These are phyloP conservation scores for Gibbula magus DNA, from an alignment of 2,888 invertebrate species.

Conservation along the genomic window DNA sequence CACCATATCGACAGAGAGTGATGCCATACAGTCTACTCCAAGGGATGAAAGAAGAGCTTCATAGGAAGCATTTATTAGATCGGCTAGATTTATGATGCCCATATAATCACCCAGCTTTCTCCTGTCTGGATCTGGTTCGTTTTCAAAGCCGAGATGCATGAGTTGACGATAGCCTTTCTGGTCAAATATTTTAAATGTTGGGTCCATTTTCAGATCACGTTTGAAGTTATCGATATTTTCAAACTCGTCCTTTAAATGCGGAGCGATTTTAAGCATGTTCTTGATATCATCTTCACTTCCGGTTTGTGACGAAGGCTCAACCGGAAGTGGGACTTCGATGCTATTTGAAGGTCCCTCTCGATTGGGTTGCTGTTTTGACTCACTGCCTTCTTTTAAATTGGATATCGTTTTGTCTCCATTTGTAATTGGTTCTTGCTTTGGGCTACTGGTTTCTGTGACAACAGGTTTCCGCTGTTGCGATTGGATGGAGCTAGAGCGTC, in stretches of 20 bases:
- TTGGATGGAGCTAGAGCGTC: neutral
- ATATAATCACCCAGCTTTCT: neutral
- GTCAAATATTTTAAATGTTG: neutral
- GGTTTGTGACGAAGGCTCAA: too few relatives aligned
- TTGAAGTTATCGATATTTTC: neutral
- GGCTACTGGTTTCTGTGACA: neutral
- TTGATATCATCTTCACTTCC: neutral
- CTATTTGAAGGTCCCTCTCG: neutral
- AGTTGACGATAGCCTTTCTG: neutral
- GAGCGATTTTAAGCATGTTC: neutral
- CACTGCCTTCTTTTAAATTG: neutral
- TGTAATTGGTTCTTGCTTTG: neutral
- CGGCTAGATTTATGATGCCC: neutral
- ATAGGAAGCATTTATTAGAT: neutral
- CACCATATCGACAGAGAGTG: too few relatives aligned
- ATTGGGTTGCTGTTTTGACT: neutral
- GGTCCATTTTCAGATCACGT: neutral
- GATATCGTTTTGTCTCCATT: neutral
- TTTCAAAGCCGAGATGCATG: neutral
- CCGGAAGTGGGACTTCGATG: too few relatives aligned
- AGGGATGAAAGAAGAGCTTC: neutral
- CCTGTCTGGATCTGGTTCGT: neutral
- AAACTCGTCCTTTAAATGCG: neutral
- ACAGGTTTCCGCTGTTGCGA: neutral
- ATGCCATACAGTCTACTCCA: neutral